A percentile compares a stretch with the other conserved stretches of the same genome.
Evolutionary conservation across 2,797 vertebrate species (phyloP).

Genomic region (Myripristis jacobus): DNA sequence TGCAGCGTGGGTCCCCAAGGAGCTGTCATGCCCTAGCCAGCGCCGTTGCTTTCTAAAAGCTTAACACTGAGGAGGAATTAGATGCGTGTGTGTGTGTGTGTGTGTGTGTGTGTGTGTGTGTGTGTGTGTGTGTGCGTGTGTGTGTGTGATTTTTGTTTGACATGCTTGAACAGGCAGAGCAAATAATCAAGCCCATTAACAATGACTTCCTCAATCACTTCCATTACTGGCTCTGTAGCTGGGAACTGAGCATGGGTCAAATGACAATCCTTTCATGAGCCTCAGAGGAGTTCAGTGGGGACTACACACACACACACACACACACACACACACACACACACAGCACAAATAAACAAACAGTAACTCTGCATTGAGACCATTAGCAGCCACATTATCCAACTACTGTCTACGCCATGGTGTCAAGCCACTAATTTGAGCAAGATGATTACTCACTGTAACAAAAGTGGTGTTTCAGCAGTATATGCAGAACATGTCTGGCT

Average conservation of each 20-base stretch:
- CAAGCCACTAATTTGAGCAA: slow-evolving; percentile 1
- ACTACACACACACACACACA: neutral
- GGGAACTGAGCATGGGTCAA: slow-evolving; percentile 23
- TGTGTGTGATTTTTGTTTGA: slow-evolving; percentile 40
- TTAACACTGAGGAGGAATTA: slow-evolving; percentile 52
- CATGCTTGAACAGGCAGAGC: slow-evolving; percentile 30
- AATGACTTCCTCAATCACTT: slow-evolving; percentile 31
- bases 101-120: slow-evolving; percentile 9
- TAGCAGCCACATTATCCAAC: slow-evolving; percentile 4
- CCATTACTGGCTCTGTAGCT: slow-evolving; percentile 19
- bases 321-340: neutral
- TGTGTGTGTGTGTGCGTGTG: slow-evolving; percentile 18
- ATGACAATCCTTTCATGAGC: slow-evolving; percentile 28
- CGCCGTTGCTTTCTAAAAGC: slow-evolving; percentile 53
- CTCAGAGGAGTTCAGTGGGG: slow-evolving; percentile 5
- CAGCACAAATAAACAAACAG: slow-evolving; percentile 17
- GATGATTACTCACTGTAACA: neutral
- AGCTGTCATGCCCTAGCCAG: slow-evolving; percentile 58
- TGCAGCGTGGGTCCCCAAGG: slow-evolving; percentile 45
- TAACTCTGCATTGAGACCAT: slow-evolving; percentile 16
- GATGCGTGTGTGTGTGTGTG: slow-evolving; percentile 19
- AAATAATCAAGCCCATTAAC: slow-evolving; percentile 55
- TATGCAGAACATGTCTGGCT: too few species aligned
- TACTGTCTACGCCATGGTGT: neutral
- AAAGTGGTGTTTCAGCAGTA: too few species aligned